Base-by-base conservation (phyloP, 1,140 invertebrate species). In the Temnothorax curvispinosus region DNA sequence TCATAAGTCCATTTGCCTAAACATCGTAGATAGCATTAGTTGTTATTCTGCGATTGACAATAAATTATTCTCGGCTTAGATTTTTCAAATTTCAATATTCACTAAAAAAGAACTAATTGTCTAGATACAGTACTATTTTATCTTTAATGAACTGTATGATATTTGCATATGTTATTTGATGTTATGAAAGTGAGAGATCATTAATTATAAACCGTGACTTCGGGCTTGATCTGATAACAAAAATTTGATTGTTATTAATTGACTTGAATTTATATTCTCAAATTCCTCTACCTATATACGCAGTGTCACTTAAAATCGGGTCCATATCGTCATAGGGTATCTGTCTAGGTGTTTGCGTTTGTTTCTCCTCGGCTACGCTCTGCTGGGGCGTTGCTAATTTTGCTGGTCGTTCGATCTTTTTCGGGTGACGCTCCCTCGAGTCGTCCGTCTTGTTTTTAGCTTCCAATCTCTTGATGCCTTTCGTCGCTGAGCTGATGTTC, bases 301-400 rank as follows among this genome's bases (percentile, higher is more conserved):
- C 96, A 11, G 94, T 64, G 65, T 91, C 74, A 3, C 96, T 95
- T 62, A 96, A 93, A 32, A 85, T 84, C 0, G 92, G 90, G 71
- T 92, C 64, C 41, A 96, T 93, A 75, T 96, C 96, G 90, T 96
- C 96, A 89, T 95, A 95, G 8, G 96, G 96, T 87, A 96, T 95
- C 32, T 94, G 93, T 90, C 95, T 96, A 32, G 96, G 96, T 3
- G 96, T 97, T 92, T 96, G 96, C 9, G 95, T 96, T 84, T 95
- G 92, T 91, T 96, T 96, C 0, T 94, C 74, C 3, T 11, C 32
- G 4, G 44, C 13, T 2, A 18, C 35, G 4, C 0, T 21, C n/a
- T 54, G 47, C 15, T 60, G 56, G 1, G 8, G 21, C 6, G 54
- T 35, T 72, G 18, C 11, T 18, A 47, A 4, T 35, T 41, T 54